phyloP scores from a whole-genome alignment of 2,113 vertebrate genomes.

The Verasper variegatus region DNA sequence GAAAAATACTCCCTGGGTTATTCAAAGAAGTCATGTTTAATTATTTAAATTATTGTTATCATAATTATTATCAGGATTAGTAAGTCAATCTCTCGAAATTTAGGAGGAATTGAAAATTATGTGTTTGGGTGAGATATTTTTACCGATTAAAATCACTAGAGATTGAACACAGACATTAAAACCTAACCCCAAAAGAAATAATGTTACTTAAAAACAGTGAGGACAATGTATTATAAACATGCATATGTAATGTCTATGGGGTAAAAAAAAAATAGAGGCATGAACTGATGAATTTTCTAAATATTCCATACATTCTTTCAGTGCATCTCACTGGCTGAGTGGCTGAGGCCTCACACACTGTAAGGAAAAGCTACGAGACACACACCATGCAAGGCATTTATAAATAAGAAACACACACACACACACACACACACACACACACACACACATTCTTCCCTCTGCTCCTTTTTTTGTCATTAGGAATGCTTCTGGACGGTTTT shows the following conservation, averaged over 20 bases:
- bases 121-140: background rate
- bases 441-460: constrained; percentile 38
- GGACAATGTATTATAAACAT: background rate
- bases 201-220: background rate
- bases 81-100: background rate
- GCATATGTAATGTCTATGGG: too few relatives aligned
- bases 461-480: constrained; percentile 48
- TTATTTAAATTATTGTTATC: background rate
- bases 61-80: background rate
- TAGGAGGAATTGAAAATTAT: background rate
- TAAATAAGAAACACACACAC: constrained; percentile 36
- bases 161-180: background rate
- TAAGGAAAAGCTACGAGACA: background rate
- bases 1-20: constrained; percentile 3
- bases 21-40: background rate
- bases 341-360: constrained; percentile 20
- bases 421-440: constrained; percentile 37
- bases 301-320: too few relatives aligned
- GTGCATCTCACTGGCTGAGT: background rate
- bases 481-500: constrained; percentile 43
- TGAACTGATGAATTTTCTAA: too few relatives aligned
- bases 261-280: too few relatives aligned
- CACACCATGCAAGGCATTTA: constrained; percentile 39
- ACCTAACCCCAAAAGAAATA: background rate
- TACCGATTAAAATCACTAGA: background rate